Percentiles rank a stretch among this genome's conserved stretches.
Conservation (phyloP, 2,888 invertebrate genomes). For the Cylloceria caligata region DNA sequence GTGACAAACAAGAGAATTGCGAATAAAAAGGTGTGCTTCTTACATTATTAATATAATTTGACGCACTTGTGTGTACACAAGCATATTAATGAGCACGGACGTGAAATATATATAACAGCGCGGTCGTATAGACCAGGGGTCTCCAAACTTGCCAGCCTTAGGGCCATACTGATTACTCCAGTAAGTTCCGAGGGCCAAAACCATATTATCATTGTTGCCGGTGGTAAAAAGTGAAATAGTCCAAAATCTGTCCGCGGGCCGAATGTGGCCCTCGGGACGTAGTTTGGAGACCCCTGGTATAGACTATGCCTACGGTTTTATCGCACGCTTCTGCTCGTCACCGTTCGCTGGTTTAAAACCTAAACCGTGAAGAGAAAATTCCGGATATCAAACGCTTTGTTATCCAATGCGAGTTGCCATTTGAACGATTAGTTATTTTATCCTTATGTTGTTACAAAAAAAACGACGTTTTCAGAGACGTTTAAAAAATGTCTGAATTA, state of each 20-base stretch:
- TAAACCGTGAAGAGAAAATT: conserved; percentile 35
- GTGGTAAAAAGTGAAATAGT: too few relatives aligned
- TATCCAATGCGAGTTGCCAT: neutral
- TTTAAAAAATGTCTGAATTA: neutral
- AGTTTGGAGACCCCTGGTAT: too few relatives aligned
- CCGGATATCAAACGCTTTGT: conserved; percentile 11
- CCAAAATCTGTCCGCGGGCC: too few relatives aligned
- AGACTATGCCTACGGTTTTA: conserved; percentile 52
- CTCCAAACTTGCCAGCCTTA: too few relatives aligned
- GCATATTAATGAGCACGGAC: conserved; percentile 33
- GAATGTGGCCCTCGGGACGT: too few relatives aligned
- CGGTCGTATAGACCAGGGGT: too few relatives aligned
- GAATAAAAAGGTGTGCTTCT: neutral
- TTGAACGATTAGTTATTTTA: conserved; percentile 5
- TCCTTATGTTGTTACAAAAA: neutral
- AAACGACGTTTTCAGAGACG: neutral
- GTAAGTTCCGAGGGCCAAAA: too few relatives aligned
- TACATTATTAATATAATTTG: conserved; percentile 21
- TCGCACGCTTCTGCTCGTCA: conserved; percentile 55
- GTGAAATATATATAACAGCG: neutral
- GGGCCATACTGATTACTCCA: too few relatives aligned
- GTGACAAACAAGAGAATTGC: neutral
- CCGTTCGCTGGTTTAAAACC: conserved; percentile 22
- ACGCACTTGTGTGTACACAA: conserved; percentile 39
- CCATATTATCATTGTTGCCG: too few relatives aligned